Evolutionary conservation across 2,888 invertebrate genomes (phyloP).

Genomic region (Halictus quadricinctus): DNA sequence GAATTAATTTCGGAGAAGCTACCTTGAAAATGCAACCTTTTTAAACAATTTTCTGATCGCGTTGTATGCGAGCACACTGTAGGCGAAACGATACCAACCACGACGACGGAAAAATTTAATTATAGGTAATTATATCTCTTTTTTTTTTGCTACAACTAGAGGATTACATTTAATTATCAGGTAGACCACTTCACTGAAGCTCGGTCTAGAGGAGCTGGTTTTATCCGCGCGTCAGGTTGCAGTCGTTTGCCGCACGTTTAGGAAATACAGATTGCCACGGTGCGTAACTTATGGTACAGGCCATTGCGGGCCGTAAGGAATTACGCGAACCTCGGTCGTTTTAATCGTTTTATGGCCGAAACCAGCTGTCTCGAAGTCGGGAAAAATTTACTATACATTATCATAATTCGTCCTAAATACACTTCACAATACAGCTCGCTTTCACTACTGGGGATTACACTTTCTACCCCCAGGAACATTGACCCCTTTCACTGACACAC

Average conservation of each 20-base stretch:
- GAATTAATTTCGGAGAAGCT: neutral
- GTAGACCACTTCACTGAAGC: neutral
- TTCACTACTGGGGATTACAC: neutral
- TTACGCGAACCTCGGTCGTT: neutral
- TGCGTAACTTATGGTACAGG: conserved; percentile 1
- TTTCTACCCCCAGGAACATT: neutral
- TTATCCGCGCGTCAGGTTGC: neutral
- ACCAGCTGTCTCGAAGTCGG: neutral
- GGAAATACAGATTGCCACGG: neutral
- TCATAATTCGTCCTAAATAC: neutral
- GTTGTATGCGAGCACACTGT: too few relatives aligned
- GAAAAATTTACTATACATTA: neutral
- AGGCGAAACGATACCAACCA: too few relatives aligned
- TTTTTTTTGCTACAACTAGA: neutral
- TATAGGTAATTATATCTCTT: neutral
- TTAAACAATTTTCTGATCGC: neutral
- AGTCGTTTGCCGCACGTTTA: conserved; percentile 13
- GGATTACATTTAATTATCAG: neutral
- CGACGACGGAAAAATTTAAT: neutral
- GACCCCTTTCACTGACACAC: neutral
- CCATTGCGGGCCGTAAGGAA: neutral
- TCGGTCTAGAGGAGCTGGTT: neutral
- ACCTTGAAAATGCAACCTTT: neutral
- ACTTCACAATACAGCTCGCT: neutral
- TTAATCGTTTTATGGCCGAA: neutral